phyloP scores from a whole-genome alignment of 1,140 invertebrate genomes.

The Cyclina sinensis region DNA sequence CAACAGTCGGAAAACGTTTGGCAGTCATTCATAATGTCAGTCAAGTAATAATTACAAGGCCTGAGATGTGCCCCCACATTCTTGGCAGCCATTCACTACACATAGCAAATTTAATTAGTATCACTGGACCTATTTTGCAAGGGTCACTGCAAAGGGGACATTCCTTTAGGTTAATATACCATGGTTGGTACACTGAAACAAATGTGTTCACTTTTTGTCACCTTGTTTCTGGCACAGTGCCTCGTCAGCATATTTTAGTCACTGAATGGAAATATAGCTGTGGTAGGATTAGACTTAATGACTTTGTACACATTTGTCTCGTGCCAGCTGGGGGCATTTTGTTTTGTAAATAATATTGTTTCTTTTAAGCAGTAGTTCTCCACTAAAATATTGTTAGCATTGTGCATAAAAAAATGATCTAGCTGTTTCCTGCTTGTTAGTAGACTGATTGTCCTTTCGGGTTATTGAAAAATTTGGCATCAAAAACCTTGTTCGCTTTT shows the following conservation, averaged over 20 bases:
- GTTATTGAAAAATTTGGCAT: no score
- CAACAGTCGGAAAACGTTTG: neutral
- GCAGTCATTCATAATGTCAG: conserved; percentile 19
- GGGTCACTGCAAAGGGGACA: conserved; percentile 19
- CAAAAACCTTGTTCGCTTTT: no score
- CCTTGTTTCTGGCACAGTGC: neutral
- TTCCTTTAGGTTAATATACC: conserved; percentile 18
- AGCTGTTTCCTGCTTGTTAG: no score
- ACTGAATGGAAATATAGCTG: neutral
- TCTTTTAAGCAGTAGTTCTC: no score
- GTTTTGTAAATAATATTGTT: no score
- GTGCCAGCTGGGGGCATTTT: no score
- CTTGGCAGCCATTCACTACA: conserved; percentile 1
- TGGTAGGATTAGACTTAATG: no score
- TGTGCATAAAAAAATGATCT: no score
- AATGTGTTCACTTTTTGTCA: conserved; percentile 45
- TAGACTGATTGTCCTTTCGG: no score
- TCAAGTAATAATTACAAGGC: neutral
- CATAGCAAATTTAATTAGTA: neutral
- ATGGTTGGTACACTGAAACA: conserved; percentile 7
- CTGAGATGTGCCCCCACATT: conserved; percentile 18
- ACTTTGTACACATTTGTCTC: no score
- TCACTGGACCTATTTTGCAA: neutral
- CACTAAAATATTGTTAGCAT: no score
- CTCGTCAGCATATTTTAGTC: neutral